Evolutionary conservation across 2,113 vertebrate species (phyloP), one percentile per base, ranked within the genome.

Genomic region (Xiphophorus hellerii): DNA sequence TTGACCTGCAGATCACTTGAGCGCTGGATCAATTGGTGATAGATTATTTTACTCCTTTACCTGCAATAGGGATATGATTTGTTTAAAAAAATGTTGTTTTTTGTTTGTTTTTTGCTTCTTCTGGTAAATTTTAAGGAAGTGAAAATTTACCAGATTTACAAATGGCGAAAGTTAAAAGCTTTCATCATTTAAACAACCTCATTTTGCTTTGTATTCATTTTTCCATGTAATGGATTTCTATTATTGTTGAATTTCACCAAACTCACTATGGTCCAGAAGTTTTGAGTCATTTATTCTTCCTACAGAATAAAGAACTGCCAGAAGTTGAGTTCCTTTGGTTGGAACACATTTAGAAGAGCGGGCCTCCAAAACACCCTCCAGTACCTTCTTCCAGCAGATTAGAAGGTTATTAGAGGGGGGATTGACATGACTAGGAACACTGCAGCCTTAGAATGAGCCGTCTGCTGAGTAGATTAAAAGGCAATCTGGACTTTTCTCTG

Each of bases 391-490:
- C 28, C 25, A 42, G 61, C 48, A 61, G 61, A 73, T 73, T 64
- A 73, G 71, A n/a, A 60, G 61, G 42, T 64, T 73, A 73, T 63
- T 63, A 62, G 31, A 15, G 22, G 51, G 68, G 17, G 28, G 37
- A 48, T 8, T 64, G 28, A 73, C 71, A 73, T 48, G 60, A 64
- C 20, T 39, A 61, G 13, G 37, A 62, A 63, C 37, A 48, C 28
- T 48, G 61, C 27, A 30, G 71, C 37, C 60, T 72, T 39, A 63
- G 39, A 73, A 63, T 63, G 61, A 48, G 60, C 44, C 42, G 60
- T 72, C 70, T 62, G 70, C n/a, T 62, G 37, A 29, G 44, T 15
- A 29, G 71, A 63, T 73, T 63, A 73, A 20, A 12, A n/a, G 12
- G 39, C 35, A 48, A 62, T 48, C 28, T 62, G 61, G 22, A 73